Conservation (phyloP, 2,888 invertebrate genomes). For the Sycophila texana region DNA sequence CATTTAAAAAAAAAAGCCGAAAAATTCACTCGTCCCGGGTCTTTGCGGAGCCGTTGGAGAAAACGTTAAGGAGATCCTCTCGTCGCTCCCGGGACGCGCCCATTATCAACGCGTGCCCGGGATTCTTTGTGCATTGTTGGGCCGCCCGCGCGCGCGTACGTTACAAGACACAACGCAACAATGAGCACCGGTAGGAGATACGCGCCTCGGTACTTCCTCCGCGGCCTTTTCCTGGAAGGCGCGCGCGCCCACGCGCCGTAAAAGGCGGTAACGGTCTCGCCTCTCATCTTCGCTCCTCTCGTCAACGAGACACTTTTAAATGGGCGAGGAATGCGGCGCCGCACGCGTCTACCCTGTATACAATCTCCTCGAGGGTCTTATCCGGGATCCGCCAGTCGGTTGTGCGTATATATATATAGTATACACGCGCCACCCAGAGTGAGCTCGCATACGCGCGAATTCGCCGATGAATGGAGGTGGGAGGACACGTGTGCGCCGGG, state of each 20-base stretch:
- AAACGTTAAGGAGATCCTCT: constrained; percentile 24
- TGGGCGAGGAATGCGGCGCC: constrained; percentile 5
- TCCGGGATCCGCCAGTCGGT: neutral
- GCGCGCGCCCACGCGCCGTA: constrained; percentile 37
- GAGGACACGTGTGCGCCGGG: constrained; percentile 12
- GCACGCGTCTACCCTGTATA: constrained; percentile 18
- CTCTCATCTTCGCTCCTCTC: neutral
- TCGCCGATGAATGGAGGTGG: constrained; percentile 4
- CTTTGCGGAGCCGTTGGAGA: constrained; percentile 35
- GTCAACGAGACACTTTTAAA: constrained; percentile 33
- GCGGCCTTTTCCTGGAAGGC: constrained; percentile 43
- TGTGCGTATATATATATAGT: neutral
- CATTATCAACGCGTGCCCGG: constrained; percentile 50
- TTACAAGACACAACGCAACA: constrained; percentile 41
- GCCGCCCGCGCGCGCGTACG: constrained; percentile 20
- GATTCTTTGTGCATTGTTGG: constrained; percentile 50
- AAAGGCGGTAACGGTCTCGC: neutral
- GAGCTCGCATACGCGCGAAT: constrained; percentile 20
- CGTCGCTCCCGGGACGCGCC: neutral
- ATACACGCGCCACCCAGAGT: neutral
- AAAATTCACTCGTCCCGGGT: constrained; percentile 32
- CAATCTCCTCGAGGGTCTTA: constrained; percentile 34
- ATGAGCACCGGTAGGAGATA: constrained; percentile 40
- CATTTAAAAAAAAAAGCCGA: constrained; percentile 44
- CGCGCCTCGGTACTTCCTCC: constrained; percentile 43